Percentiles rank a stretch among this genome's conserved stretches.
Conservation (phyloP, 2,113 vertebrate species). For the Tauraco erythrolophus region DNA sequence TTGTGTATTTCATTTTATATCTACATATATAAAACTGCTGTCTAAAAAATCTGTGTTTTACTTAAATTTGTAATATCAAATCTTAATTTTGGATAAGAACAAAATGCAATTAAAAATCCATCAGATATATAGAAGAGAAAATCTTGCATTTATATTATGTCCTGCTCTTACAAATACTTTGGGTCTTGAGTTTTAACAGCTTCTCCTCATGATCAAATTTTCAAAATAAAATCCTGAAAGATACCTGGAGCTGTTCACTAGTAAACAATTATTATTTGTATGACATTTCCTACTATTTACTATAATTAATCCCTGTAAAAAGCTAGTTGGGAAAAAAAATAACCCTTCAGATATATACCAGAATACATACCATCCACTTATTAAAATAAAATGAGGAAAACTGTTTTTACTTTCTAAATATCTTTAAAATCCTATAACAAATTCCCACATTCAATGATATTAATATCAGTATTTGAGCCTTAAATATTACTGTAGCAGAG, state of each 20-base stretch:
- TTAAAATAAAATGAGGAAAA: background rate
- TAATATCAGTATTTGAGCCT: background rate
- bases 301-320: background rate
- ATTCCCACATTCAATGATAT: background rate
- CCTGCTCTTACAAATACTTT: constrained; percentile 32
- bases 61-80: constrained; percentile 1
- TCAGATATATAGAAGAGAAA: background rate
- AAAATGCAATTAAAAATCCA: background rate
- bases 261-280: background rate
- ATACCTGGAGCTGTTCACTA: background rate
- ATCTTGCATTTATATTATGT: background rate
- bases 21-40: background rate
- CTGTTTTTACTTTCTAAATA: background rate
- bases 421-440: background rate
- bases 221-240: constrained; percentile 30
- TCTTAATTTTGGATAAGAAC: background rate
- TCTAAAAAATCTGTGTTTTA: constrained; percentile 18
- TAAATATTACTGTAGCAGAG: background rate
- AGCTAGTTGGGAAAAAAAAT: fast-evolving
- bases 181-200: background rate
- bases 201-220: constrained; percentile 34
- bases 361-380: background rate
- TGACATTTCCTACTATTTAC: background rate
- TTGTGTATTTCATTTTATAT: background rate
- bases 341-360: background rate